Percentiles rank a stretch among this genome's conserved stretches.
Conservation (phyloP, 2,888 invertebrate genomes). For the Drosophila lacicola region DNA sequence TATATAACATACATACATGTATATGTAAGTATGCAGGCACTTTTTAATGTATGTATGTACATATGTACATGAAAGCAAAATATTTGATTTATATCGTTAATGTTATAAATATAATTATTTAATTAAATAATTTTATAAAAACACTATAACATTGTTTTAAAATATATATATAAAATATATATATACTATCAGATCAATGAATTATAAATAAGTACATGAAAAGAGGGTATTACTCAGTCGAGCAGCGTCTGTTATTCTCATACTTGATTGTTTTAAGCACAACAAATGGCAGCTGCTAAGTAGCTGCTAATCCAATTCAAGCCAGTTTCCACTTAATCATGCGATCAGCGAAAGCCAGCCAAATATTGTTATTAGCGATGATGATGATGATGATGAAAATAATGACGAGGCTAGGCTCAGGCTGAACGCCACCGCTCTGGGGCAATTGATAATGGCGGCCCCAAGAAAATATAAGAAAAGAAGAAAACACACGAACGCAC, state of each 20-base stretch:
- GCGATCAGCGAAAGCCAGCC: slow-evolving; percentile 64
- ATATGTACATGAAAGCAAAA: too few relatives aligned
- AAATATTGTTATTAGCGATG: slow-evolving; percentile 71
- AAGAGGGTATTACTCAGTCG: slow-evolving; percentile 10
- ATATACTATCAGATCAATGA: too few relatives aligned
- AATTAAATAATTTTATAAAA: too few relatives aligned
- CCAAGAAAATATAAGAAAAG: slow-evolving; percentile 6
- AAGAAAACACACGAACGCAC: slow-evolving; percentile 62
- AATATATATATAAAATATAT: too few relatives aligned
- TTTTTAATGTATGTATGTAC: too few relatives aligned
- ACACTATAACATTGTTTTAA: too few relatives aligned
- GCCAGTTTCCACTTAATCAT: slow-evolving; percentile 69
- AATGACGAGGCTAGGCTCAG: slow-evolving; percentile 1
- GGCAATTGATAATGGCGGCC: slow-evolving; percentile 48
- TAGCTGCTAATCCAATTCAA: slow-evolving; percentile 54
- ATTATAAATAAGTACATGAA: neutral
- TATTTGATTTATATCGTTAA: too few relatives aligned
- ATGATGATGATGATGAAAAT: slow-evolving; percentile 9
- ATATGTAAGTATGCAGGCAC: too few relatives aligned
- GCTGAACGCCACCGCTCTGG: slow-evolving; percentile 4
- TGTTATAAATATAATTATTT: too few relatives aligned
- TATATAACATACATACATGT: too few relatives aligned
- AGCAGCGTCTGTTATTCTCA: neutral
- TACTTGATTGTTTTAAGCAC: slow-evolving; percentile 15
- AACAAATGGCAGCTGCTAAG: slow-evolving; percentile 45